phyloP scores from a whole-genome alignment of 2,113 vertebrate genomes.

The Cariama cristata region DNA sequence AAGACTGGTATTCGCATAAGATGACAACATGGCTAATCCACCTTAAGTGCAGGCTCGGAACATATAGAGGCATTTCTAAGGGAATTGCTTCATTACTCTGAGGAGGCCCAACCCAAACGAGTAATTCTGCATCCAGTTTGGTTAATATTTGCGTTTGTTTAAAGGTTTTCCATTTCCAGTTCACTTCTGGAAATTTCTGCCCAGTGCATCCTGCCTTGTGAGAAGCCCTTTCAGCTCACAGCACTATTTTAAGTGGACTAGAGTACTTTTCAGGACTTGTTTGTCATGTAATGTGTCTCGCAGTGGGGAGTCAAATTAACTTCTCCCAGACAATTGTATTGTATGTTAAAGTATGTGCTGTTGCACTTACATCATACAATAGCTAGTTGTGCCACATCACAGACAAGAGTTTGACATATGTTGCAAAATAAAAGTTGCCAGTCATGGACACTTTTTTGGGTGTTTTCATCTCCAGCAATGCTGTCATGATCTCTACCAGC shows the following conservation, averaged over 20 bases:
- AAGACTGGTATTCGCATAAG: not conserved
- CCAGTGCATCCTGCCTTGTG: not conserved
- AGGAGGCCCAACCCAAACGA: constrained; percentile 27
- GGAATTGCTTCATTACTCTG: constrained; percentile 50
- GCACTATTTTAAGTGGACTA: not conserved
- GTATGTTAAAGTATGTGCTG: constrained; percentile 28
- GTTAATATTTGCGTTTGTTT: constrained; percentile 19
- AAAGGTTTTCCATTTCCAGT: constrained; percentile 22
- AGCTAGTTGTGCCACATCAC: constrained; percentile 55
- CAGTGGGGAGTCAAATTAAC: not conserved
- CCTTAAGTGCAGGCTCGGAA: constrained; percentile 15
- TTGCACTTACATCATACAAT: constrained; percentile 12
- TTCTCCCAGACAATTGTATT: constrained; percentile 56
- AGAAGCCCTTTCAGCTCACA: not conserved
- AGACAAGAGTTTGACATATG: constrained; percentile 40
- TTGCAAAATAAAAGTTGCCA: constrained; percentile 63
- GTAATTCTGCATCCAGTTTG: constrained; percentile 14
- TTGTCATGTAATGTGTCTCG: not conserved
- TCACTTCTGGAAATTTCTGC: constrained; percentile 43
- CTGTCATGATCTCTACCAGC: constrained; percentile 54
- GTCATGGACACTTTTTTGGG: constrained; percentile 42
- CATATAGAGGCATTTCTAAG: constrained; percentile 27
- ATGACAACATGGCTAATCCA: constrained; percentile 36
- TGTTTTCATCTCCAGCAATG: constrained; percentile 55
- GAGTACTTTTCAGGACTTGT: not conserved